These are phyloP conservation scores for Sceloporus undulatus DNA, from an alignment of 2,113 vertebrate species.

Conservation along the genomic window DNA sequence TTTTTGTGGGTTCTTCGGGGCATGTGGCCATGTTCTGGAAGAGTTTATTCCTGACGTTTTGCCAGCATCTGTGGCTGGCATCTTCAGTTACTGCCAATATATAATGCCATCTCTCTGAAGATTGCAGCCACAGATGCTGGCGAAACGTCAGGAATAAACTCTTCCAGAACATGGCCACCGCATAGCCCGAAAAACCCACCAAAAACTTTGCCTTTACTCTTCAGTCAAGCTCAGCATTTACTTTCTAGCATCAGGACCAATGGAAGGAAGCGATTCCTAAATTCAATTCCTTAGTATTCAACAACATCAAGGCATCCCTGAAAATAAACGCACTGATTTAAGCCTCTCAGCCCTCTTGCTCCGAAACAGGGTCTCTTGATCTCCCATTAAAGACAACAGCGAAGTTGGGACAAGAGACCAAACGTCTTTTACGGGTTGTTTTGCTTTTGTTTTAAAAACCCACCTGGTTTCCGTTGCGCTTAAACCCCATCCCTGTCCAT, in stretches of 20 bases:
- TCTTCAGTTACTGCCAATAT: too few species aligned
- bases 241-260: conserved; percentile 68
- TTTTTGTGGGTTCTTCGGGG: too few species aligned
- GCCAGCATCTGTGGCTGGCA: too few species aligned
- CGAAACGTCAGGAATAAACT: too few species aligned
- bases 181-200: too few species aligned
- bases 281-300: conserved; percentile 61
- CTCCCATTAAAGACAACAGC: background rate
- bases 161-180: too few species aligned
- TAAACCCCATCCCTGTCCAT: conserved; percentile 39
- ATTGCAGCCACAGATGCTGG: too few species aligned
- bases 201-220: background rate
- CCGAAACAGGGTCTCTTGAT: background rate
- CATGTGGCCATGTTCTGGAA: too few species aligned
- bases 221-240: conserved; percentile 9
- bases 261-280: background rate
- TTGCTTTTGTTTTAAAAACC: conserved; percentile 29
- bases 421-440: background rate
- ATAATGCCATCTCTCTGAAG: too few species aligned
- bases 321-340: conserved; percentile 30
- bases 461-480: conserved; percentile 27
- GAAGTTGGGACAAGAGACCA: background rate
- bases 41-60: too few species aligned
- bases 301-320: conserved; percentile 43
- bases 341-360: background rate